A percentile compares a stretch with the other conserved stretches of the same genome.
These are phyloP conservation scores for Neoniphon sammara DNA, from an alignment of 2,797 vertebrate genomes.

Conservation along the genomic window DNA sequence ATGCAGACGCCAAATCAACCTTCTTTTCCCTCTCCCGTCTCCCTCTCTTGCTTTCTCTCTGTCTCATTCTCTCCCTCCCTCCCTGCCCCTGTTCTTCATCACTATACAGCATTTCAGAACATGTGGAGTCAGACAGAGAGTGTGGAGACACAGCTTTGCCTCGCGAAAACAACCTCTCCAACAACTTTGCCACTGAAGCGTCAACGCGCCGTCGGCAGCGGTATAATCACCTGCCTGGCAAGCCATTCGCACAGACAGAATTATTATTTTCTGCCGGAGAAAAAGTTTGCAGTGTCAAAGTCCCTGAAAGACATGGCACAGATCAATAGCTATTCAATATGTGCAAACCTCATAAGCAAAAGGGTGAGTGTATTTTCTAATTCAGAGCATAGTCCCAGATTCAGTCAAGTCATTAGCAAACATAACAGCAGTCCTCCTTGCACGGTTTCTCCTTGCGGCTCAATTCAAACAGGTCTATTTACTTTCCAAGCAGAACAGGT, in stretches of 20 bases:
- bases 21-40: slow-evolving; percentile 47
- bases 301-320: slow-evolving; percentile 50
- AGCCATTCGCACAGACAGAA: slow-evolving; percentile 24
- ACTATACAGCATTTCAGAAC: slow-evolving; percentile 54
- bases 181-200: slow-evolving; percentile 3
- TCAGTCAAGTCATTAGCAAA: slow-evolving; percentile 66
- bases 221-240: neutral
- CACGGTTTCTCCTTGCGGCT: slow-evolving; percentile 37
- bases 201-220: slow-evolving; percentile 5
- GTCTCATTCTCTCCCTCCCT: slow-evolving; percentile 10
- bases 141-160: slow-evolving; percentile 21
- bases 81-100: slow-evolving; percentile 42
- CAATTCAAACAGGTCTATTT: slow-evolving; percentile 52
- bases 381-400: slow-evolving; percentile 57
- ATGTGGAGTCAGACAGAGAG: slow-evolving; percentile 20
- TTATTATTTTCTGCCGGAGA: slow-evolving; percentile 45
- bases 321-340: slow-evolving; percentile 67
- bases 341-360: slow-evolving; percentile 59
- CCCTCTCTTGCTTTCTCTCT: slow-evolving; percentile 25
- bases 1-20: slow-evolving; percentile 71
- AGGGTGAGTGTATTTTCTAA: slow-evolving; percentile 55
- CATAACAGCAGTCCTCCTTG: slow-evolving; percentile 45
- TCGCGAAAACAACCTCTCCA: slow-evolving; percentile 39
- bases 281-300: slow-evolving; percentile 45
- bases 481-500: slow-evolving; percentile 39